Base-by-base conservation (phyloP, 2,888 invertebrate genomes). In the Galerucella pusilla region DNA sequence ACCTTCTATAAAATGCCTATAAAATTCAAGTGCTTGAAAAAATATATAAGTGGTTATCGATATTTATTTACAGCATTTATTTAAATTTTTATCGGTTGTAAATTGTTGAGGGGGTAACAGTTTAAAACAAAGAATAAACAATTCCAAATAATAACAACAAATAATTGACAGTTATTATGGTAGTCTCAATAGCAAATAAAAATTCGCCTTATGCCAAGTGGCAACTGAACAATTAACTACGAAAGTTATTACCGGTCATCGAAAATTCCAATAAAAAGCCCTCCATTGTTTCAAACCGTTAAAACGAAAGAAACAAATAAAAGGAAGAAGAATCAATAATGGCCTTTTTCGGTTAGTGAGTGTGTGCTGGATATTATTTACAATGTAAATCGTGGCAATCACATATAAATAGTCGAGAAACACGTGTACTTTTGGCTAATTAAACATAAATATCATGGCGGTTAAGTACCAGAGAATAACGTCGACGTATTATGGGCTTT, bases 361-460 rank as follows among this genome's bases (percentile, higher is more conserved):
- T 69, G 74, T 66, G 59, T 75, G 73, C 70, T 74, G 78, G 75
- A 73, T 75, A 78, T 78, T 77, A 77, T 80, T 80, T 79, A 80
- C 79, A 76, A 78, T 78, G 77, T 76, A 78, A 80, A 80, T 76
- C 78, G 77, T 75, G 78, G 77, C 79, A 80, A 80, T 80, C 80
- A 79, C 80, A 80, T 79, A 80, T 80, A 80, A 80, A 80, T 80
- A 80, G 78, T 80, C 75, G 69, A 75, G 76, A 73, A 78, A 81
- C 81, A 81, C 80, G 81, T 81, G 81, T 81, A 79, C 74, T 74
- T 68, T 65, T 74, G 64, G 77, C 78, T 81, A 81, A 81, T 81
- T 81, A 81, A 78, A 78, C 81, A 80, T 81, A 81, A 81, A 81
- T 81, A 77, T 80, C 46, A 46, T 65, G 52, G 64, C 78, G 78